Conservation (phyloP, 1,140 invertebrate genomes). For the Psilanteris sp. region DNA sequence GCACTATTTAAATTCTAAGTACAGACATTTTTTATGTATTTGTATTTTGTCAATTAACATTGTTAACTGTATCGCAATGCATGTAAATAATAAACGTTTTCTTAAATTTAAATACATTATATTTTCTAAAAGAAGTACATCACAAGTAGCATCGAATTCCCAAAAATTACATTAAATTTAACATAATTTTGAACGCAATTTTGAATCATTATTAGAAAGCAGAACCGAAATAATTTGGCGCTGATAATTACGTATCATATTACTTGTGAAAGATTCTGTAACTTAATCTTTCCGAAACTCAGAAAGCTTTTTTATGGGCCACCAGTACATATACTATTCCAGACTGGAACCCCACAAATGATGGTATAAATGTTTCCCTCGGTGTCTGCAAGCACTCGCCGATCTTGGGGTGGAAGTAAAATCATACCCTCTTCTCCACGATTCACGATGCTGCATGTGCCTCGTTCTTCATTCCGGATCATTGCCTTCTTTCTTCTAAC, state of each 20-base stretch:
- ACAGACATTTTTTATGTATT: no score
- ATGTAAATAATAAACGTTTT: no score
- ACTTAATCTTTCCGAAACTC: conserved; percentile 20
- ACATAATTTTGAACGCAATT: no score
- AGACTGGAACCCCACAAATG: conserved; percentile 12
- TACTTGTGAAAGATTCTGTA: conserved; percentile 12
- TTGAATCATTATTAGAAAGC: conserved; percentile 4
- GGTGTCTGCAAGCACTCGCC: conserved; percentile 16
- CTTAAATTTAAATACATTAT: no score
- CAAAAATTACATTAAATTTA: no score
- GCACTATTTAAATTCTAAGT: no score
- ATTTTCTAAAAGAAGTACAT: no score
- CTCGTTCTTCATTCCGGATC: conserved; percentile 48
- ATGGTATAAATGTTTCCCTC: conserved; percentile 28
- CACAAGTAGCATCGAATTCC: no score
- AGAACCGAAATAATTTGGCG: neutral
- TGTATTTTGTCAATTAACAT: no score
- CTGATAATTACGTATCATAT: conserved; percentile 23
- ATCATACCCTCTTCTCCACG: conserved; percentile 23
- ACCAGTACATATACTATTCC: no score
- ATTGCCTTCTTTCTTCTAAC: conserved; percentile 33
- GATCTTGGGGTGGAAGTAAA: conserved; percentile 21
- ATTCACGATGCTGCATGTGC: conserved; percentile 10
- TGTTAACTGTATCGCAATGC: no score
- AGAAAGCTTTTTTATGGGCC: conserved; percentile 7